Base-by-base conservation (phyloP, 2,888 invertebrate species). In the Agriopis marginaria region DNA sequence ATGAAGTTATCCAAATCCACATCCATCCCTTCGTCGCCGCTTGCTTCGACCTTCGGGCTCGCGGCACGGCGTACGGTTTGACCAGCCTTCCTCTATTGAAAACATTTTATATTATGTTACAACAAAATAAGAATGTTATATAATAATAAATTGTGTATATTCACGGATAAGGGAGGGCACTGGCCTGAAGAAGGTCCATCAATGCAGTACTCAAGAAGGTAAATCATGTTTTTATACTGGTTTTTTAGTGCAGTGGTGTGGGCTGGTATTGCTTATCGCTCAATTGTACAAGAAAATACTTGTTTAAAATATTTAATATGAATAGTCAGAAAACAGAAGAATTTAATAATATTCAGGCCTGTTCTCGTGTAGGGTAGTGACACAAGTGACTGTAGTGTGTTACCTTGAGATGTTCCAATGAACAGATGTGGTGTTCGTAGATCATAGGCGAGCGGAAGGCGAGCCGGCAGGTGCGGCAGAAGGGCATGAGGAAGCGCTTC, bases 401-500 rank as follows among this genome's bases (percentile, higher is more conserved):
- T 66, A 97, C 97, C 96, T 96, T 96, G 42, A 98, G 96, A 82
- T 98, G 98, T 70, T 97, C 97, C 75, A 97, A 90, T 0, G 97
- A 97, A 84, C 97, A 97, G 75, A 97, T 96, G 88, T 98, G 98
- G 73, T 96, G 97, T 85, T 98, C 97, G 86, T 97, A 98, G 14
- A 97, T 95, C 97, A 98, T 97, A 12, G 98, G 97, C 75, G 97
- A 97, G 79, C 97, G 96, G 91, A 97, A 97, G 50, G 96, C 95
- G 78, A 97, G 90, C 70, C 96, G 96, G 86, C 98, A 98, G 59
- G 96, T 95, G 80, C 96, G 96, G 82, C 98, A 98, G 88, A 96
- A 96, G 1, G 98, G 98, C 95, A 97, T 96, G 72, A 98, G 93
- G 90, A 98, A 97, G 82, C 97, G 96, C 89, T 97, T 97, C 96